Percentiles rank a stretch among this genome's conserved stretches.
Conservation (phyloP, 2,888 invertebrate species). For the Cancer borealis region DNA sequence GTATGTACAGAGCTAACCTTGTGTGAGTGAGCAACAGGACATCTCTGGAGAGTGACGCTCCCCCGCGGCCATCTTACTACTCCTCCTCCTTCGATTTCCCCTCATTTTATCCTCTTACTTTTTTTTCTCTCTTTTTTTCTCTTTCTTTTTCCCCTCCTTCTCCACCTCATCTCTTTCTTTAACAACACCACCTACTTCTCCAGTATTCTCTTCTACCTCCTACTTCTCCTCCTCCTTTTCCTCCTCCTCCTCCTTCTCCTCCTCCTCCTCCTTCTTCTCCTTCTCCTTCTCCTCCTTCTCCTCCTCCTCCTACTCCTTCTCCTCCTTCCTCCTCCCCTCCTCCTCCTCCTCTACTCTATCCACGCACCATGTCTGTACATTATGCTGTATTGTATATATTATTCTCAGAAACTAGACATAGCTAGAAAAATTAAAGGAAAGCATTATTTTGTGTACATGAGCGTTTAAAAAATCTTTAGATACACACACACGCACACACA, state of each 20-base stretch:
- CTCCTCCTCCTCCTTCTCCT: background rate
- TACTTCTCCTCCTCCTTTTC: background rate
- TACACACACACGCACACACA: background rate
- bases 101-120: background rate
- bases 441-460: slow-evolving; percentile 28
- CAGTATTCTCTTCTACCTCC: background rate
- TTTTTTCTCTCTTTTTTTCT: too few species aligned
- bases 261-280: background rate
- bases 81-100: background rate
- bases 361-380: slow-evolving; percentile 1
- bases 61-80: background rate
- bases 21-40: slow-evolving; percentile 69
- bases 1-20: slow-evolving; percentile 65
- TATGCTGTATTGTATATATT: background rate
- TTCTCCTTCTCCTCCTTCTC: background rate
- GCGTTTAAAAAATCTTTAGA: background rate
- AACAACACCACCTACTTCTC: background rate
- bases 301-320: background rate
- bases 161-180: background rate
- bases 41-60: background rate
- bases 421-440: background rate
- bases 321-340: background rate
- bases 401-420: slow-evolving; percentile 7
- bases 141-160: background rate
- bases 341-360: background rate